Evolutionary conservation across 2,113 vertebrate species (phyloP), one percentile per base, ranked within the genome.

Genomic region (Chascanopsetta lugubris): DNA sequence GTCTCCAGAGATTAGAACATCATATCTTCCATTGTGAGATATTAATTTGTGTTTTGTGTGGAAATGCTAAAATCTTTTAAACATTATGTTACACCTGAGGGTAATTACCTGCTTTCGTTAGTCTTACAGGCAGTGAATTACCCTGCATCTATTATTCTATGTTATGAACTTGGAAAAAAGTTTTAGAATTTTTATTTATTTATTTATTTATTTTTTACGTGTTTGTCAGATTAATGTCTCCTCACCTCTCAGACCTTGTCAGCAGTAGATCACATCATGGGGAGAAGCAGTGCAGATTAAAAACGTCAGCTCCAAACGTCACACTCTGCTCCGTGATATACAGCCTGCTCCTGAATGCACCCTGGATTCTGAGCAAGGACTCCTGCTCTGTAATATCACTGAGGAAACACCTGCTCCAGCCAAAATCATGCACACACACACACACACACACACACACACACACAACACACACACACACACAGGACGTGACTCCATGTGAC

Each of bases 231-330:
- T 90, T 64, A 79, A 86, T 79, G 70, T 60, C n/a, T 40, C 25
- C 42, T 27, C 43, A 26, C 75, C 72, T 71, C 61, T 60, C 69
- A 24, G 71, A 60, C 69, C 63, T 38, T 63, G 47, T 76, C 45
- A 15, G 24, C 68, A 43, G 70, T 84, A 84, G 83, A 90, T 89
- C 82, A 82, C 73, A 79, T 73, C 60, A 60, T 20, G 30, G 53
- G 46, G 68, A 67, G 50, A 72, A 65, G 58, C 61, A 49, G 45
- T 30, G 74, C 71, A 87, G 87, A 92, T 93, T 89, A 85, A 79
- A 92, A 88, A 84, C 66, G 86, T 81, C 86, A 83, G 73, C 87
- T 90, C 82, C 80, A 61, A 46, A 84, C 80, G 6, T 83, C 73
- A 74, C 56, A 61, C 24, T 58, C 69, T 65, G 64, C 78, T 67